These are phyloP conservation scores for Procavia capensis DNA, from an alignment of 2,113 vertebrate genomes.

Conservation along the genomic window DNA sequence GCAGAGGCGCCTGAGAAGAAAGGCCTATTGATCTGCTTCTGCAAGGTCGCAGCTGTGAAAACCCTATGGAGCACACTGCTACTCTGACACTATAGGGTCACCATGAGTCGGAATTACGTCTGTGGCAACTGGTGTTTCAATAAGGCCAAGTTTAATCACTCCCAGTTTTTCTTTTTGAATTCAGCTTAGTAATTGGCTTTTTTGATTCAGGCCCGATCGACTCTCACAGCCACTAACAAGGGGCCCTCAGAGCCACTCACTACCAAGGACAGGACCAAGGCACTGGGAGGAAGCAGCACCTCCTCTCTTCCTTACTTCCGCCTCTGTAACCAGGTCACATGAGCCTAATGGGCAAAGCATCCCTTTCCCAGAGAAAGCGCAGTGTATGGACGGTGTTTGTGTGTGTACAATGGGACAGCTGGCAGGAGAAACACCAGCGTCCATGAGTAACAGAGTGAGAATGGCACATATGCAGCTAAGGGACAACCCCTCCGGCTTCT, in stretches of 20 bases:
- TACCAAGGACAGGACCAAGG: not conserved
- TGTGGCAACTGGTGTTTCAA: not conserved
- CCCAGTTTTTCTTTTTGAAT: not conserved
- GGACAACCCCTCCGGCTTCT: not conserved
- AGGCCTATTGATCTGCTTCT: not conserved
- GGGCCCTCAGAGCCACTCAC: not conserved
- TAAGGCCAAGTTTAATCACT: conserved; percentile 40
- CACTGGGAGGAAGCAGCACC: not conserved
- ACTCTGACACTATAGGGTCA: not conserved
- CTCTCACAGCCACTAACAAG: not conserved
- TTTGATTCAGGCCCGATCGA: conserved; percentile 38
- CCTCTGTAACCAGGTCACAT: not conserved
- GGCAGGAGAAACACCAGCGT: not conserved
- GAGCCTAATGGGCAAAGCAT: not conserved
- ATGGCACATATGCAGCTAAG: not conserved
- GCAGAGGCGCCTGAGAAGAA: not conserved
- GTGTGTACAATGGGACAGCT: not conserved
- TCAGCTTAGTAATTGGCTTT: not conserved
- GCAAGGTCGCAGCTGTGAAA: not conserved
- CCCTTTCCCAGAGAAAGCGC: not conserved
- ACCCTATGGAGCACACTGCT: not conserved
- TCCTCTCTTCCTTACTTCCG: not conserved
- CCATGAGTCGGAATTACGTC: not conserved
- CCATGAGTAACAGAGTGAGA: not conserved
- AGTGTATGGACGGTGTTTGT: not conserved